phyloP scores from a whole-genome alignment of 2,888 invertebrate species.

The Tethea ocularis region DNA sequence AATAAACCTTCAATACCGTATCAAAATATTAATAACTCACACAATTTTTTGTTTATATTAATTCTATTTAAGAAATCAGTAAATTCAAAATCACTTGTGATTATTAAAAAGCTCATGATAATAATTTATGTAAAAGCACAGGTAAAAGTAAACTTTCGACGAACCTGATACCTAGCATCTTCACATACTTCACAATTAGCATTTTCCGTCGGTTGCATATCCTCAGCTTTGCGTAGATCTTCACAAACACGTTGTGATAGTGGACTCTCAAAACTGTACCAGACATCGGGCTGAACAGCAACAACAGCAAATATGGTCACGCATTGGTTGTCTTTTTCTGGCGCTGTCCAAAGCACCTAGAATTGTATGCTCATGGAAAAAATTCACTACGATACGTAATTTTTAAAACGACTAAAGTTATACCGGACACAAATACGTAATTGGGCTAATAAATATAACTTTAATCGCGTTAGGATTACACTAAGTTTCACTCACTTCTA shows the following conservation, averaged over 20 bases:
- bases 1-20: neutral
- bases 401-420: too few relatives aligned
- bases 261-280: conserved; percentile 70
- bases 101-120: too few relatives aligned
- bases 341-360: conserved; percentile 69
- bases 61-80: too few relatives aligned
- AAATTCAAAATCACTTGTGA: too few relatives aligned
- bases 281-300: conserved; percentile 67
- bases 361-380: neutral
- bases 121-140: too few relatives aligned
- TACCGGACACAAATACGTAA: too few relatives aligned
- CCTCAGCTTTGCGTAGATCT: conserved; percentile 67
- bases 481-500: conserved; percentile 48
- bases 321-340: conserved; percentile 66
- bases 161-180: conserved; percentile 72
- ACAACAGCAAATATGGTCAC: conserved; percentile 71
- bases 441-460: too few relatives aligned
- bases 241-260: conserved; percentile 68
- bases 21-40: too few relatives aligned
- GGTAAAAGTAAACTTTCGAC: neutral
- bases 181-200: conserved; percentile 65
- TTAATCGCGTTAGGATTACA: too few relatives aligned
- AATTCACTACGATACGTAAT: neutral
- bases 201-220: conserved; percentile 68
- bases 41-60: too few relatives aligned